A percentile compares a stretch with the other conserved stretches of the same genome.
Conservation (phyloP, 2,888 invertebrate genomes). For the Noctuana brunneofusca region DNA sequence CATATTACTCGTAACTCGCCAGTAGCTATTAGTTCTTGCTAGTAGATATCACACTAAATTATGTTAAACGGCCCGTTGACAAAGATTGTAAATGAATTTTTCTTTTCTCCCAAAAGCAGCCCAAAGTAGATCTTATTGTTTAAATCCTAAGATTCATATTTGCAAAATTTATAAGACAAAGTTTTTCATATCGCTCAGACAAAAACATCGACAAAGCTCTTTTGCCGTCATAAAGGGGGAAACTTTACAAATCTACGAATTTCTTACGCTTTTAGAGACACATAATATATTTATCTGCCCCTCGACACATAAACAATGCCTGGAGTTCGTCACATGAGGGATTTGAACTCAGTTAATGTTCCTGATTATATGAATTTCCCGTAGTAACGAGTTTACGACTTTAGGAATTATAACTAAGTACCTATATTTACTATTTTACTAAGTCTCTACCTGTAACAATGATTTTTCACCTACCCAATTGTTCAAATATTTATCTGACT, state of each 20-base stretch:
- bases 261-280: slow-evolving; percentile 79
- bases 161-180: slow-evolving; percentile 46
- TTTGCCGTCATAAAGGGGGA: slow-evolving; percentile 78
- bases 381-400: slow-evolving; percentile 16
- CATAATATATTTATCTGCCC: slow-evolving; percentile 81
- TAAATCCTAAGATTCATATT: slow-evolving; percentile 47
- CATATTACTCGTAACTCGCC: no score
- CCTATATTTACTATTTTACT: neutral
- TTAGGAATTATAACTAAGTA: neutral
- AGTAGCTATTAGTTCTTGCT: no score
- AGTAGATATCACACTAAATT: no score
- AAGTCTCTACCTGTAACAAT: neutral
- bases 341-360: slow-evolving; percentile 65
- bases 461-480: neutral
- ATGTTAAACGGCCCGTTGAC: slow-evolving; percentile 68
- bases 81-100: slow-evolving; percentile 71
- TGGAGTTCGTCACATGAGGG: slow-evolving; percentile 66
- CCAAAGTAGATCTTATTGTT: slow-evolving; percentile 45
- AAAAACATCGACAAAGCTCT: slow-evolving; percentile 74
- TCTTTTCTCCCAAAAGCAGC: slow-evolving; percentile 41
- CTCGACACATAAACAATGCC: slow-evolving; percentile 76
- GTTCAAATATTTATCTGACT: no score
- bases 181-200: slow-evolving; percentile 76
- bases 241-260: slow-evolving; percentile 81
- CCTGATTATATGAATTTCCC: slow-evolving; percentile 54